Evolutionary conservation across 2,888 invertebrate species (phyloP).

Genomic region (Polyommatus iphigenia): DNA sequence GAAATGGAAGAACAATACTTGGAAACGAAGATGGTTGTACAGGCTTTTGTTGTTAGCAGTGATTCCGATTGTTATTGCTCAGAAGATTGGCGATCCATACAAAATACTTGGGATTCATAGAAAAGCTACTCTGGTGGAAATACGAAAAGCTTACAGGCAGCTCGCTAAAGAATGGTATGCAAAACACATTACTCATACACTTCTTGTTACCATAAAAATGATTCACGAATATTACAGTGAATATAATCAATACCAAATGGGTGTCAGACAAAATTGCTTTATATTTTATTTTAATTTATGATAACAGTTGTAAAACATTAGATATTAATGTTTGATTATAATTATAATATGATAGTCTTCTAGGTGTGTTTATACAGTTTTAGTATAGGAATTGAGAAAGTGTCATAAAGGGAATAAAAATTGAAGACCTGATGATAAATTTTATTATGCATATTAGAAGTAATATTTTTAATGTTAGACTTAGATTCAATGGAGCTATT

Average conservation of each 20-base stretch:
- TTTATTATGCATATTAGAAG: too few species aligned
- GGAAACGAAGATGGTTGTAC: constrained; percentile 65
- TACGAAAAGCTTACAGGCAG: constrained; percentile 93
- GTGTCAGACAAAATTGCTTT: background rate
- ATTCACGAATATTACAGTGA: background rate
- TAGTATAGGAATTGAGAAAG: too few species aligned
- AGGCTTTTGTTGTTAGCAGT: constrained; percentile 52
- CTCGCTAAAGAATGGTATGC: constrained; percentile 93
- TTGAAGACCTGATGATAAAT: too few species aligned
- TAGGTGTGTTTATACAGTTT: too few species aligned
- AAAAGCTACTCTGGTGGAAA: constrained; percentile 88
- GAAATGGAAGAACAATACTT: constrained; percentile 70
- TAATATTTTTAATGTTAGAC: too few species aligned
- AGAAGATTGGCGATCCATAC: constrained; percentile 88
- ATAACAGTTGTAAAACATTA: too few species aligned
- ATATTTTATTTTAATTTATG: background rate
- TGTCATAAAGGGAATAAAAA: too few species aligned
- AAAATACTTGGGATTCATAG: constrained; percentile 88
- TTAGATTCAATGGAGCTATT: too few species aligned
- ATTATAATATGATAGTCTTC: too few species aligned
- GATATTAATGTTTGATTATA: too few species aligned
- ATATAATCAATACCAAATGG: constrained; percentile 28
- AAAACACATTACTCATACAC: constrained; percentile 14
- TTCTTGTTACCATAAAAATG: background rate
- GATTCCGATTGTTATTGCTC: constrained; percentile 55